Conservation (phyloP, 1,140 invertebrate genomes). For the Macrostomum lignano region DNA sequence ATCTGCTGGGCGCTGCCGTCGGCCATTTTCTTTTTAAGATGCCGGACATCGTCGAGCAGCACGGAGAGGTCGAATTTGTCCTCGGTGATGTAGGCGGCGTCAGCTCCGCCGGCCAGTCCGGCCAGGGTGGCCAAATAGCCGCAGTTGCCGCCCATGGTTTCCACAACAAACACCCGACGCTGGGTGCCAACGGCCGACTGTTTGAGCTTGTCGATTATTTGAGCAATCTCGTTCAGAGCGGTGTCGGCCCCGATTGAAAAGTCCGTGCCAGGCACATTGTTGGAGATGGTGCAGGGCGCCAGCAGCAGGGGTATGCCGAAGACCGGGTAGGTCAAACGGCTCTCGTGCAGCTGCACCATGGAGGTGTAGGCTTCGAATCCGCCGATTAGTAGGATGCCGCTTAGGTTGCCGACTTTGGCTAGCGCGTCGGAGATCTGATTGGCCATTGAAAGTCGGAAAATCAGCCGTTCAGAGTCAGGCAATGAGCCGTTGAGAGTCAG, state of each 20-base stretch:
- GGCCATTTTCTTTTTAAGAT: slow-evolving; percentile 85
- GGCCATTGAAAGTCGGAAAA: too few relatives aligned
- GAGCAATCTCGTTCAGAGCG: slow-evolving; percentile 83
- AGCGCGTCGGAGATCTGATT: too few relatives aligned
- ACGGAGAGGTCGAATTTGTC: slow-evolving; percentile 80
- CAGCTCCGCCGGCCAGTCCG: slow-evolving; percentile 74
- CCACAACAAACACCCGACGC: slow-evolving; percentile 52
- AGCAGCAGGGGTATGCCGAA: slow-evolving; percentile 79
- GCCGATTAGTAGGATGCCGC: slow-evolving; percentile 71
- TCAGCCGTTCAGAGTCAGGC: too few relatives aligned
- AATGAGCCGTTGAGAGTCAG: too few relatives aligned
- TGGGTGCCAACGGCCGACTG: slow-evolving; percentile 33
- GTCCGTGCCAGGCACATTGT: slow-evolving; percentile 51
- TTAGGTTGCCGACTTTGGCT: too few relatives aligned
- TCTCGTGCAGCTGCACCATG: slow-evolving; percentile 39
- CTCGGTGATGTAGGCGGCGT: slow-evolving; percentile 93
- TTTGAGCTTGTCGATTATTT: slow-evolving; percentile 69
- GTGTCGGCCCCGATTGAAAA: slow-evolving; percentile 91
- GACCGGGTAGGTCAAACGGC: slow-evolving; percentile 45
- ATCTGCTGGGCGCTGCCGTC: slow-evolving; percentile 65
- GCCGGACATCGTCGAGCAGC: slow-evolving; percentile 40
- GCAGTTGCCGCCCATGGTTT: slow-evolving; percentile 96
- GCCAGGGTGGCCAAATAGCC: slow-evolving; percentile 83
- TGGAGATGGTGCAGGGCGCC: slow-evolving; percentile 87
- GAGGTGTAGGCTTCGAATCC: slow-evolving; percentile 52